Percentiles rank a stretch among this genome's conserved stretches.
phyloP scores from a whole-genome alignment of 2,888 invertebrate species.

The Tridacna crocea region DNA sequence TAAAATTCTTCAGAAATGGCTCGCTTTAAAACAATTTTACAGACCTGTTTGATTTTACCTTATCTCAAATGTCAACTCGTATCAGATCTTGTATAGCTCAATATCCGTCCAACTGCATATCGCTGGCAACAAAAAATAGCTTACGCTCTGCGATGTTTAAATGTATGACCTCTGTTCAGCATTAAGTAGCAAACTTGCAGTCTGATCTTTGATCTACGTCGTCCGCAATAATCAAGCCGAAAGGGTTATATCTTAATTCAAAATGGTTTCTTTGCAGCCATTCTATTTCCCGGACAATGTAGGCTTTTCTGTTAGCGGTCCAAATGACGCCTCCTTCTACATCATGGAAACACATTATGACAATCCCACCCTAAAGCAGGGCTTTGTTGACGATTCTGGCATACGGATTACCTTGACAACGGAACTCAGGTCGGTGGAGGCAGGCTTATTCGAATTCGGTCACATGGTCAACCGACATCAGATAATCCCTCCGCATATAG shows the following conservation, averaged over 20 bases:
- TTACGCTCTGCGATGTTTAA: too few relatives aligned
- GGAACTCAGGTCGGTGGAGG: conserved; percentile 90
- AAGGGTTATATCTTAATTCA: neutral
- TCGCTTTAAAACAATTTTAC: too few relatives aligned
- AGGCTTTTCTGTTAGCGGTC: conserved; percentile 63
- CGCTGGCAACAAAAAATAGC: too few relatives aligned
- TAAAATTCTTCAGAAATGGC: too few relatives aligned
- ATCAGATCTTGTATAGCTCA: too few relatives aligned
- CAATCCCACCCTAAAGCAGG: conserved; percentile 57
- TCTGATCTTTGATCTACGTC: too few relatives aligned
- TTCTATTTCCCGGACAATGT: conserved; percentile 63
- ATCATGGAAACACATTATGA: conserved; percentile 68
- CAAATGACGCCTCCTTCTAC: conserved; percentile 58
- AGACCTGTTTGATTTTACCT: too few relatives aligned
- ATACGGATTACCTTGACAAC: conserved; percentile 92
- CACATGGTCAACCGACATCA: conserved; percentile 90
- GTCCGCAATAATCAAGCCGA: neutral
- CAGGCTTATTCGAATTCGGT: conserved; percentile 87
- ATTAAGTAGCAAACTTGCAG: neutral
- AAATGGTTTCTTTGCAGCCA: conserved; percentile 39
- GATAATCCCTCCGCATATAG: conserved; percentile 91
- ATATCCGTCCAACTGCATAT: too few relatives aligned
- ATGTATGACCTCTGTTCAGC: neutral
- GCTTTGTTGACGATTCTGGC: conserved; percentile 85
- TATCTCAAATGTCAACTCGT: too few relatives aligned